These are phyloP conservation scores for Drepana falcataria DNA, from an alignment of 2,888 invertebrate genomes.

Conservation along the genomic window DNA sequence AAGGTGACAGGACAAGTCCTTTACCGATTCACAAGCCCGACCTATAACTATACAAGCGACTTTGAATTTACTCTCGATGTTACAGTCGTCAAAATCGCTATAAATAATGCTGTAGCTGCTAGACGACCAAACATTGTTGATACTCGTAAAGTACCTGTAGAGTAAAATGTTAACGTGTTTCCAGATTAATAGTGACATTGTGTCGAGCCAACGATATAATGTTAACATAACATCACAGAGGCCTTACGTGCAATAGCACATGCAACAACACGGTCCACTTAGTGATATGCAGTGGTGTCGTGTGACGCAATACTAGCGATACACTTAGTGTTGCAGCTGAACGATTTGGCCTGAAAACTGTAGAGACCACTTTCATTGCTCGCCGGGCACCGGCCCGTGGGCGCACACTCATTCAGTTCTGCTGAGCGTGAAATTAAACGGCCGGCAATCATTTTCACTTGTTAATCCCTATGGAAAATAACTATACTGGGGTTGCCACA, in stretches of 20 bases:
- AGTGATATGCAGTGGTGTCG: background rate
- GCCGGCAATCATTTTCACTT: slow-evolving; percentile 4
- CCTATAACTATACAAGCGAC: too few relatives aligned
- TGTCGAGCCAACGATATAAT: background rate
- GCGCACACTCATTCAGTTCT: slow-evolving; percentile 7
- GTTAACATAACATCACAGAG: background rate
- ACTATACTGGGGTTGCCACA: too few relatives aligned
- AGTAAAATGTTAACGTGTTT: too few relatives aligned
- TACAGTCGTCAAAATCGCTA: too few relatives aligned
- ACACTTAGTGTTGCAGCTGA: background rate
- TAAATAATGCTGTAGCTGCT: too few relatives aligned
- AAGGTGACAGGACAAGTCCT: too few relatives aligned
- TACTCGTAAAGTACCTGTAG: too few relatives aligned
- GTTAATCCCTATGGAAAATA: background rate
- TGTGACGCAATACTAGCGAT: background rate
- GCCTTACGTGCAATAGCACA: background rate
- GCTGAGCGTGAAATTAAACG: slow-evolving; percentile 25
- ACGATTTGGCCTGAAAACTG: background rate
- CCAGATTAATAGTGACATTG: background rate
- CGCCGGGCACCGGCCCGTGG: too few relatives aligned
- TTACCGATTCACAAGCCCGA: too few relatives aligned
- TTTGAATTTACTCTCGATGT: too few relatives aligned
- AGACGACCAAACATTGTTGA: too few relatives aligned
- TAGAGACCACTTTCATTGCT: background rate
- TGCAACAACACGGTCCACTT: background rate